phyloP scores from a whole-genome alignment of 2,888 invertebrate species.

The Tenthredo amoena region DNA sequence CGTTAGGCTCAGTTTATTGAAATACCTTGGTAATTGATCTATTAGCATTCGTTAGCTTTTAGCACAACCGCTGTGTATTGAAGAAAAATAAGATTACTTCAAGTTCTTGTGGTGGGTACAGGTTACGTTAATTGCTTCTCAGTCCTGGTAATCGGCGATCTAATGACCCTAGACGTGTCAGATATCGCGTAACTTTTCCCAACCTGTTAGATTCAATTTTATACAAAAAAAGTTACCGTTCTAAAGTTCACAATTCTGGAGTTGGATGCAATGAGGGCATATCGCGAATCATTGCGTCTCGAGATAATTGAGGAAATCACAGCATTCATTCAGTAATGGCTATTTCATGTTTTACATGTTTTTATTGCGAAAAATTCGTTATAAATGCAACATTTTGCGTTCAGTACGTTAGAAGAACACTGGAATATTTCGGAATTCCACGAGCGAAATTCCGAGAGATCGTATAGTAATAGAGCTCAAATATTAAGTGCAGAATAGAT shows the following conservation, averaged over 20 bases:
- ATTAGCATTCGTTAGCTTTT: constrained; percentile 64
- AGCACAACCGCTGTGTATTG: constrained; percentile 50
- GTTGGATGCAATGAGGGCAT: not conserved
- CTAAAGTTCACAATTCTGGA: not conserved
- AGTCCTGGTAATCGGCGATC: constrained; percentile 57
- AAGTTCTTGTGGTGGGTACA: constrained; percentile 23
- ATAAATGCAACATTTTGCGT: no score
- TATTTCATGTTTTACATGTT: no score
- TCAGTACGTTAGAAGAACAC: no score
- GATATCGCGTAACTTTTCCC: constrained; percentile 39
- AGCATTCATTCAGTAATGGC: no score
- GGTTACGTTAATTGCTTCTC: constrained; percentile 48
- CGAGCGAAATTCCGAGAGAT: no score
- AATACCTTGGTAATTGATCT: constrained; percentile 69
- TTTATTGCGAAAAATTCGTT: no score
- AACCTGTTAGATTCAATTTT: not conserved
- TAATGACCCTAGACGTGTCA: constrained; percentile 56
- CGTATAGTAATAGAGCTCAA: no score
- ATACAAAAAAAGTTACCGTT: not conserved
- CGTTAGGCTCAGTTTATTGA: constrained; percentile 53
- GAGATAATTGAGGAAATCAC: no score
- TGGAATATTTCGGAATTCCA: no score
- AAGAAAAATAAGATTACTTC: constrained; percentile 31
- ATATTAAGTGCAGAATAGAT: no score
- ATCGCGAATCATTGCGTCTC: no score